Percentiles rank a stretch among this genome's conserved stretches.
Conservation (phyloP, 2,888 invertebrate genomes). For the Saturnia pavonia region DNA sequence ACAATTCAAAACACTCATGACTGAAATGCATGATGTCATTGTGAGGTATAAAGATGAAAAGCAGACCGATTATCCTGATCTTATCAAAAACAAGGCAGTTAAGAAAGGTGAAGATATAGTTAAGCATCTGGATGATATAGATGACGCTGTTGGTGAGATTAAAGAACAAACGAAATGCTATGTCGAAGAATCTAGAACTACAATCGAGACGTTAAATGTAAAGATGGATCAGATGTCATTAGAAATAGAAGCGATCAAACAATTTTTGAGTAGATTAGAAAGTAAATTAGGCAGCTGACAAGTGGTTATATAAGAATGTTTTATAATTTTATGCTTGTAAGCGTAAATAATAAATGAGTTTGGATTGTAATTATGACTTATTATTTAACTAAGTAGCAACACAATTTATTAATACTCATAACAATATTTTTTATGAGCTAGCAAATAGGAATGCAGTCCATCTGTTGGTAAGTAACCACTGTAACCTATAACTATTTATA, state of each 20-base stretch:
- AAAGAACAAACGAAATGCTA: slow-evolving; percentile 52
- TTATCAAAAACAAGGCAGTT: slow-evolving; percentile 35
- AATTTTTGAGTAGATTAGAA: slow-evolving; percentile 60
- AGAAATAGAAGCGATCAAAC: slow-evolving; percentile 63
- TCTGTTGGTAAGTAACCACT: background rate
- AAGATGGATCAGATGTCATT: slow-evolving; percentile 67
- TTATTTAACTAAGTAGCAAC: background rate
- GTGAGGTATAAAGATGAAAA: slow-evolving; percentile 42
- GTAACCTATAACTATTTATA: background rate
- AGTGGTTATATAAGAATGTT: background rate
- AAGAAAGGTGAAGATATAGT: slow-evolving; percentile 54
- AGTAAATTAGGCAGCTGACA: slow-evolving; percentile 47
- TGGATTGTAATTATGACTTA: background rate
- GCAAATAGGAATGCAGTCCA: background rate
- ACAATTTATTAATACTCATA: no score
- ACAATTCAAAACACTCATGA: slow-evolving; percentile 55
- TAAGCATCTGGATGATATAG: slow-evolving; percentile 56
- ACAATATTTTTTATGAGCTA: background rate
- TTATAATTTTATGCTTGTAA: slow-evolving; percentile 11
- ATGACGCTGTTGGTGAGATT: slow-evolving; percentile 54
- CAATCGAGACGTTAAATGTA: slow-evolving; percentile 55
- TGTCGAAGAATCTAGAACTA: slow-evolving; percentile 48
- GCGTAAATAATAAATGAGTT: background rate
- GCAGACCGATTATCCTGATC: slow-evolving; percentile 27
- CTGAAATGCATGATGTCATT: slow-evolving; percentile 66